Evolutionary conservation across 2,113 vertebrate genomes (phyloP), one percentile per base, ranked within the genome.

Genomic region (Chunga burmeisteri): DNA sequence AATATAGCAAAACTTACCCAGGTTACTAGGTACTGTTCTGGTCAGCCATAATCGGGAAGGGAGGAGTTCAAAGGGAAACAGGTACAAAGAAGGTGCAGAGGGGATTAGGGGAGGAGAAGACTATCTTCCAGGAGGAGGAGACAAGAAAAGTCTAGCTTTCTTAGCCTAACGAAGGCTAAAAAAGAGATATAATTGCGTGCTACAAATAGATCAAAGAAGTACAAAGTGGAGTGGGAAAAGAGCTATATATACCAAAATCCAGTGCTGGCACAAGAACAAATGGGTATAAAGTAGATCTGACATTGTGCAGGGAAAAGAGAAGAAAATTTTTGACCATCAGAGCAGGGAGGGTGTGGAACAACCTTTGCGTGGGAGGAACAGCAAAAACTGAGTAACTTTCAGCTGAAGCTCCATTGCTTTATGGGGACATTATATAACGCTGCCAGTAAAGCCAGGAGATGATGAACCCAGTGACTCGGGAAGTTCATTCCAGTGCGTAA

Each of bases 341-440:
- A 77, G 36, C 46, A 55, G 59, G 44, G 71, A 80, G 67, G 38
- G 9, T 83, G 71, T 62, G 59, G 46, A 73, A 25, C 30, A 90
- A 80, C 14, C 8, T 86, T 91, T 36, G 19, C 0, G 23, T 88
- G 82, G 79, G 90, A 94, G 50, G 79, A 94, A 49, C 34, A 86
- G 70, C 34, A 92, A 90, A 81, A 93, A 58, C 53, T 92, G 85
- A 97, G 85, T 88, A 95, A 97, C 62, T 90, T 95, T 88, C 79
- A 90, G 79, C 85, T 94, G 85, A 70, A 95, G n/a, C 38, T 67
- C 40, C 5, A 9, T 50, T 83, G 62, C 66, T 92, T 93, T 92
- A 50, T 70, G 55, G 55, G 46, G 49, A n/a, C 8, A 7, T 96
- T 95, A 83, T 95, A 93, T 90, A 94, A 95, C 0, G 3, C 32